A percentile compares a stretch with the other conserved stretches of the same genome.
phyloP scores from a whole-genome alignment of 2,797 vertebrate genomes.

The Leontocebus nigricollis region DNA sequence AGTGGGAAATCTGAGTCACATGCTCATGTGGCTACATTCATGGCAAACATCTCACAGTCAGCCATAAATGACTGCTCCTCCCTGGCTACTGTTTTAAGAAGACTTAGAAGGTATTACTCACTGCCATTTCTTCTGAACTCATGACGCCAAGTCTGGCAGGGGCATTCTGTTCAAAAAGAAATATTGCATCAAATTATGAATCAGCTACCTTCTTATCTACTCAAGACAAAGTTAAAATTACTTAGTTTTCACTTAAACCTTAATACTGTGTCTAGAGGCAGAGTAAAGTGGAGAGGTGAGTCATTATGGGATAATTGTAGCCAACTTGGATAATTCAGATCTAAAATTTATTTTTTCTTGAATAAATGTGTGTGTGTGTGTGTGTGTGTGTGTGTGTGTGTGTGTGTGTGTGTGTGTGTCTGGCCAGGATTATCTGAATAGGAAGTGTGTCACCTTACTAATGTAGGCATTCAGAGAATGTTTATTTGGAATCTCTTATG shows the following conservation, averaged over 20 bases:
- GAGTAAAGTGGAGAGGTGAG: background rate
- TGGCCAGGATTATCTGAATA: slow-evolving; percentile 24
- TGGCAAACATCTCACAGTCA: background rate
- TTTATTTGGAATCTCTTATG: background rate
- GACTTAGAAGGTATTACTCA: slow-evolving; percentile 47
- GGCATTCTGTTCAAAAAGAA: slow-evolving; percentile 71
- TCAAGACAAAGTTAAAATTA: slow-evolving; percentile 10
- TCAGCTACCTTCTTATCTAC: background rate
- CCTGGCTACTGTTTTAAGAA: background rate
- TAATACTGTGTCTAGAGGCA: slow-evolving; percentile 1
- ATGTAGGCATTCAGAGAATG: background rate
- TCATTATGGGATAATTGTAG: slow-evolving; percentile 1
- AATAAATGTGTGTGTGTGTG: background rate
- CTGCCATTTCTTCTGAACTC: slow-evolving; percentile 81
- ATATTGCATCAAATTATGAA: slow-evolving; percentile 4
- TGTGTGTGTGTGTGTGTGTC: background rate
- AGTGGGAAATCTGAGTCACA: background rate
- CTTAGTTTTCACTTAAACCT: background rate
- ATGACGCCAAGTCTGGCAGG: slow-evolving; percentile 71
- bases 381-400: background rate
- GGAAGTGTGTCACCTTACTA: background rate
- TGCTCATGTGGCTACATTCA: background rate
- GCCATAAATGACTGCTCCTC: background rate
- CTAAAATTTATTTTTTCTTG: slow-evolving; percentile 39
- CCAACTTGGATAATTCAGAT: background rate